Conservation (phyloP, 2,888 invertebrate genomes). For the Rugalucina vietnamica region DNA sequence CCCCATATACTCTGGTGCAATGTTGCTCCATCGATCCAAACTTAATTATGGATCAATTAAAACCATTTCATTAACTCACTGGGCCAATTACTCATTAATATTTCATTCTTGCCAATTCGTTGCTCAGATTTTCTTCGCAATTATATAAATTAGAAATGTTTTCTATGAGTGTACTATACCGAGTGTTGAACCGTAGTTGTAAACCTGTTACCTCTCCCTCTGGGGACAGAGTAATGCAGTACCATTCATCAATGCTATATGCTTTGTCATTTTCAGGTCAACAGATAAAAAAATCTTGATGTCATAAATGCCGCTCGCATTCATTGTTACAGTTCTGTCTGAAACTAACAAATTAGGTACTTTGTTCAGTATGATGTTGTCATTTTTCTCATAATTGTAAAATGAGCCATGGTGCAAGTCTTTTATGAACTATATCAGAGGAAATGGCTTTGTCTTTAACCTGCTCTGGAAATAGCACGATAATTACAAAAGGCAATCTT, state of each 20-base stretch:
- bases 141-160: slow-evolving; percentile 16
- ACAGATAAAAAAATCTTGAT: too few relatives aligned
- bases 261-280: not conserved
- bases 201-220: slow-evolving; percentile 3
- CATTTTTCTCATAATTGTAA: too few relatives aligned
- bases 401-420: too few relatives aligned
- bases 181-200: not conserved
- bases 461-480: too few relatives aligned
- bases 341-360: too few relatives aligned
- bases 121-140: slow-evolving; percentile 11
- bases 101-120: slow-evolving; percentile 32
- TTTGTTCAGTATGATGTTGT: too few relatives aligned
- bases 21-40: slow-evolving; percentile 40
- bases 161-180: not conserved
- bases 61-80: slow-evolving; percentile 53
- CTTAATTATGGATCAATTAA: slow-evolving; percentile 58
- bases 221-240: not conserved
- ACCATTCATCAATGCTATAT: slow-evolving; percentile 6
- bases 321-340: too few relatives aligned
- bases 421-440: too few relatives aligned
- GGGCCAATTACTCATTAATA: slow-evolving; percentile 48
- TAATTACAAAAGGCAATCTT: too few relatives aligned
- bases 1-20: not conserved
- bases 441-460: too few relatives aligned
- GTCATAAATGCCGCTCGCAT: too few relatives aligned